Evolutionary conservation across 2,888 invertebrate species (phyloP).

Genomic region (Drosophila kambysellisi): DNA sequence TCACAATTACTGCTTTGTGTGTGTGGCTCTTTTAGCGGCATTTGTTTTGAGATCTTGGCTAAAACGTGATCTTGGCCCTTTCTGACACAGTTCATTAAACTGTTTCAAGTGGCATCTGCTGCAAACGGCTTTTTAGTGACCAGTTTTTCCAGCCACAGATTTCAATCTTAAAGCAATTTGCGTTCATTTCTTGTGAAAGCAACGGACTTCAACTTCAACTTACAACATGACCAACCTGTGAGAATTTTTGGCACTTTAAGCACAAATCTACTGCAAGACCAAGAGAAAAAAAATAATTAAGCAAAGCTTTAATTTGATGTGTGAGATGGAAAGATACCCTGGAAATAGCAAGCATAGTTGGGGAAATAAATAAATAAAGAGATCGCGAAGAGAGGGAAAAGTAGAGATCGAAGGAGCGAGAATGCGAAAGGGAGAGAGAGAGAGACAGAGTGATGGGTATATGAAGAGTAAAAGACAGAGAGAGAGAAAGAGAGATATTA

Average conservation of each 20-base stretch:
- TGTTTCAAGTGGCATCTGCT: constrained; percentile 39
- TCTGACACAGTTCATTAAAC: constrained; percentile 69
- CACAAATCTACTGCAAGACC: constrained; percentile 35
- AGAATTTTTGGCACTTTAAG: constrained; percentile 75
- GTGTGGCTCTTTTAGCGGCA: constrained; percentile 25
- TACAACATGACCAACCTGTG: constrained; percentile 48
- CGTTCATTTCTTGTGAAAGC: constrained; percentile 73
- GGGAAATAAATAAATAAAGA: not conserved
- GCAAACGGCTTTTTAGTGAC: constrained; percentile 36
- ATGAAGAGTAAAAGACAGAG: not conserved
- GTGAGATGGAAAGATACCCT: constrained; percentile 21
- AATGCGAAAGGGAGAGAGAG: not conserved
- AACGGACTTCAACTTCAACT: constrained; percentile 56
- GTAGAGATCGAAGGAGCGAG: not conserved
- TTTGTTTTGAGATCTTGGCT: constrained; percentile 36
- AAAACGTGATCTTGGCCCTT: constrained; percentile 65
- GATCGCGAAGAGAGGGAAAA: not conserved
- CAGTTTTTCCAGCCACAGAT: constrained; percentile 72
- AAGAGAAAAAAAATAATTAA: constrained; percentile 24
- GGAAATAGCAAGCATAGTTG: fast-evolving
- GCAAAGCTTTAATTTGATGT: not conserved
- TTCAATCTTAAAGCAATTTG: constrained; percentile 74
- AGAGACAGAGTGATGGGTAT: not conserved
- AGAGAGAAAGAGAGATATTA: not conserved
- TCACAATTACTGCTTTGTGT: constrained; percentile 10